phyloP scores from a whole-genome alignment of 2,888 invertebrate species.

The Dasypogon diadema region DNA sequence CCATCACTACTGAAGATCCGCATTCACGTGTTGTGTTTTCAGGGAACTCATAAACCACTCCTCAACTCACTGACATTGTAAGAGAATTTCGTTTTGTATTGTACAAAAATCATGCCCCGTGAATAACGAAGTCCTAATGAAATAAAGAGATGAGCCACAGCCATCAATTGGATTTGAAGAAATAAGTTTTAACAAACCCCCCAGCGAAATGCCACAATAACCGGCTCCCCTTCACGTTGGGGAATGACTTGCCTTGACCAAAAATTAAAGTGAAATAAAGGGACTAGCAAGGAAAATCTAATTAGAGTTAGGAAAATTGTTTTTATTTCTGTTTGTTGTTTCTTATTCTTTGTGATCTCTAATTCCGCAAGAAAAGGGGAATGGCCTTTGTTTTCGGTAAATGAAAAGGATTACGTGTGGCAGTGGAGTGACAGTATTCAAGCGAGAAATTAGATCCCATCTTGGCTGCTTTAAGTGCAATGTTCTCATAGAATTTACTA shows the following conservation, averaged over 20 bases:
- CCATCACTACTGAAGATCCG: too few relatives aligned
- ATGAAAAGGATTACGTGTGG: too few relatives aligned
- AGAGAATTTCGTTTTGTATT: not conserved
- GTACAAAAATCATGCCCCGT: constrained; percentile 10
- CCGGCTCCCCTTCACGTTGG: constrained; percentile 13
- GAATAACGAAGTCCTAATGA: constrained; percentile 44
- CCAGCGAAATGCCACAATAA: constrained; percentile 1
- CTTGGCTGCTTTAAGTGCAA: too few relatives aligned
- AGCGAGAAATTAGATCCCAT: too few relatives aligned
- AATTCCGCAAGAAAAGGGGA: not conserved
- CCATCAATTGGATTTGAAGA: constrained; percentile 29
- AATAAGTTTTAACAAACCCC: constrained; percentile 29
- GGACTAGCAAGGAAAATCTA: constrained; percentile 57
- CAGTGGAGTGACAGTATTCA: too few relatives aligned
- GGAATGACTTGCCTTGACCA: constrained; percentile 24
- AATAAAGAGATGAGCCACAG: constrained; percentile 32
- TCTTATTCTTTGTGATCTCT: constrained; percentile 55
- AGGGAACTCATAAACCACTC: too few relatives aligned
- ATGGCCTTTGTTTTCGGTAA: too few relatives aligned
- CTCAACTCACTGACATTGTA: too few relatives aligned
- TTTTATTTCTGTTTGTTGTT: constrained; percentile 59
- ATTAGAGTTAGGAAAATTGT: constrained; percentile 60
- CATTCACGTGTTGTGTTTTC: too few relatives aligned
- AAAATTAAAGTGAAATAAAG: constrained; percentile 31
- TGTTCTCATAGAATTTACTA: not conserved